Percentiles rank a stretch among this genome's conserved stretches.
These are phyloP conservation scores for Lutjanus erythropterus DNA, from an alignment of 2,113 vertebrate genomes.

Conservation along the genomic window DNA sequence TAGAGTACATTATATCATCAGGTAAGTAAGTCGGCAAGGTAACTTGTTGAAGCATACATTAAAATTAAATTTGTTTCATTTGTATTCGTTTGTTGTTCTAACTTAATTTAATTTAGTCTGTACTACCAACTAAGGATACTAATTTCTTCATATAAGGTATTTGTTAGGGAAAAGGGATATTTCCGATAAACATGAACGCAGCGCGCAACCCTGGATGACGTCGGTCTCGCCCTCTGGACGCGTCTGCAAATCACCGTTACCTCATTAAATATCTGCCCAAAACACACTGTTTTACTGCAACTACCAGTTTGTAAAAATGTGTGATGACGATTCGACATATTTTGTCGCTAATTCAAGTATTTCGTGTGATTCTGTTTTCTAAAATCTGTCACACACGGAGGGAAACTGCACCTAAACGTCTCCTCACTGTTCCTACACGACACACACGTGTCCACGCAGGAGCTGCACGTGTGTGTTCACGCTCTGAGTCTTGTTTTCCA, in stretches of 20 bases:
- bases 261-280: neutral
- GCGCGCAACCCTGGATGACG: conserved; percentile 42
- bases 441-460: conserved; percentile 64
- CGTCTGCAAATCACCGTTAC: conserved; percentile 29
- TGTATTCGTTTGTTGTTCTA: too few relatives aligned
- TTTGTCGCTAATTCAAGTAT: rapidly evolving
- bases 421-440: neutral
- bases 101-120: too few relatives aligned
- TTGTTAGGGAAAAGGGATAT: neutral
- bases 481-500: conserved; percentile 3
- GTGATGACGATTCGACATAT: neutral
- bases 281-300: neutral
- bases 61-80: too few relatives aligned
- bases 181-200: conserved; percentile 28
- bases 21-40: too few relatives aligned
- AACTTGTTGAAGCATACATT: too few relatives aligned
- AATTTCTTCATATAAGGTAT: rapidly evolving
- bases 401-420: neutral
- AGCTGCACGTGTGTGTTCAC: conserved; percentile 63
- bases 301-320: rapidly evolving
- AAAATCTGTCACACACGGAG: neutral
- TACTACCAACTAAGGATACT: too few relatives aligned
- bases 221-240: conserved; percentile 32
- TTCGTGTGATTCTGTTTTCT: neutral
- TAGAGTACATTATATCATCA: too few relatives aligned